Base-by-base conservation (phyloP, 2,888 invertebrate species). In the Congeria kusceri region DNA sequence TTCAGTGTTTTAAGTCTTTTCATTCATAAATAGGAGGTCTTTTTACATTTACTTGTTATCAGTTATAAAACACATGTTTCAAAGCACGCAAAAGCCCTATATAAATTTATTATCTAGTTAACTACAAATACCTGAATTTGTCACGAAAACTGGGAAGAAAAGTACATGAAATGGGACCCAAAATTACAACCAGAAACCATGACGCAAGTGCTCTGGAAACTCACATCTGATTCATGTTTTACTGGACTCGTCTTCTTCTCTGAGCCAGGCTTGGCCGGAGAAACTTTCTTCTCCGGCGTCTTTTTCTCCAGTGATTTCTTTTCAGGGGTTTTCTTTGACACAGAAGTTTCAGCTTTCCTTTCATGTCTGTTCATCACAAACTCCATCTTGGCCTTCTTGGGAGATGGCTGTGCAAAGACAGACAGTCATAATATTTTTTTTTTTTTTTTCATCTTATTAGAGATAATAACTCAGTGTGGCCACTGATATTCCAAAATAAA, bases 241-340 rank as follows among this genome's bases (percentile, higher is more conserved):
- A 47, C 56, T 11, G 83, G 81, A 23, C 78, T 79, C 25, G 61
- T 58, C 49, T 85, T 82, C 63, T 82, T 78, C 46, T 44, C 47
- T 29, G 20, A 44, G 39, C 9, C 63, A 20, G 53, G 18, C 44
- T 70, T 76, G 1, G 66, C 59, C 11, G 84, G 83, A 20, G 67
- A 69, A 13, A 63, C 65, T 58, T 62, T 76, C 59, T 77, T 78
- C 28, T 72, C 65, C 11, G 76, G 53, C 18, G 74, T 58, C 3
- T 71, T 53, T 53, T 76, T 75, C 53, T 67, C 75, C n/a, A 72
- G 79, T 23, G 75, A 67, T 13, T 56, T 64, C 63, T 70, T 69
- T 28, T 46, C 29, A 46, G 69, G 66, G 29, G 68, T 63, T 25
- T 32, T 57, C 67, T 76, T 79, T 59, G 49, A 57, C 27, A 81